These are phyloP conservation scores for Muricea muricata DNA, from an alignment of 92 coral and sea anemone genomes.

Conservation along the genomic window DNA sequence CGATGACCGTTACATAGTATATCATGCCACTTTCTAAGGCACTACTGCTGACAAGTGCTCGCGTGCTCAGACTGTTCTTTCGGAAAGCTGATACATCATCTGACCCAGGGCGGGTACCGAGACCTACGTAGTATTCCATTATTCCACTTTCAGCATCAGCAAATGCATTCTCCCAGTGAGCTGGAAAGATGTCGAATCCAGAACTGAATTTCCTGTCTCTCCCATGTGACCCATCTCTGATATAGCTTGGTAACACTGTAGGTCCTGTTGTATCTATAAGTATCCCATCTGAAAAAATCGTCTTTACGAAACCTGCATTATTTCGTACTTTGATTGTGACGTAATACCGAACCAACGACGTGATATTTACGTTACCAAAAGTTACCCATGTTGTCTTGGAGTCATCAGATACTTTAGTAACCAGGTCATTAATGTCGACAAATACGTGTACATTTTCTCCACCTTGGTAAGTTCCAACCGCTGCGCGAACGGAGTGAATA, in stretches of 20 bases:
- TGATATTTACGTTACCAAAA: constrained; percentile 57
- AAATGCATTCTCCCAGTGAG: constrained; percentile 96
- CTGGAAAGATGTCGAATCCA: constrained; percentile 77
- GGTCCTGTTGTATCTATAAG: constrained; percentile 86
- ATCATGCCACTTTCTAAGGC: constrained; percentile 79
- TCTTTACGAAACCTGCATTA: constrained; percentile 70
- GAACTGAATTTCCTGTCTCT: constrained; percentile 77
- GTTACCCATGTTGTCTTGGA: constrained; percentile 63
- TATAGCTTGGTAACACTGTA: constrained; percentile 74
- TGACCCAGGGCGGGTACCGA: constrained; percentile 80
- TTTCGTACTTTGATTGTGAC: constrained; percentile 88
- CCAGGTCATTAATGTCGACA: constrained; percentile 25
- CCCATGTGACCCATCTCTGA: constrained; percentile 81
- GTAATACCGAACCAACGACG: constrained; percentile 78
- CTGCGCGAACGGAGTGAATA: constrained; percentile 68
- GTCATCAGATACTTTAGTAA: constrained; percentile 20
- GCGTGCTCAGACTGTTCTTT: constrained; percentile 72
- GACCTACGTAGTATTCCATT: constrained; percentile 80
- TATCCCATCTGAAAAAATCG: constrained; percentile 87
- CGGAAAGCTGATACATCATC: constrained; percentile 60
- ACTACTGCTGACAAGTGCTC: constrained; percentile 65
- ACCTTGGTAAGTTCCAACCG: constrained; percentile 86
- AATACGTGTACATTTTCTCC: constrained; percentile 72
- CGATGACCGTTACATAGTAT: constrained; percentile 82
- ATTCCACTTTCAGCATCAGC: constrained; percentile 89